phyloP scores from a whole-genome alignment of 2,113 vertebrate species.

The Leucopsar rothschildi region DNA sequence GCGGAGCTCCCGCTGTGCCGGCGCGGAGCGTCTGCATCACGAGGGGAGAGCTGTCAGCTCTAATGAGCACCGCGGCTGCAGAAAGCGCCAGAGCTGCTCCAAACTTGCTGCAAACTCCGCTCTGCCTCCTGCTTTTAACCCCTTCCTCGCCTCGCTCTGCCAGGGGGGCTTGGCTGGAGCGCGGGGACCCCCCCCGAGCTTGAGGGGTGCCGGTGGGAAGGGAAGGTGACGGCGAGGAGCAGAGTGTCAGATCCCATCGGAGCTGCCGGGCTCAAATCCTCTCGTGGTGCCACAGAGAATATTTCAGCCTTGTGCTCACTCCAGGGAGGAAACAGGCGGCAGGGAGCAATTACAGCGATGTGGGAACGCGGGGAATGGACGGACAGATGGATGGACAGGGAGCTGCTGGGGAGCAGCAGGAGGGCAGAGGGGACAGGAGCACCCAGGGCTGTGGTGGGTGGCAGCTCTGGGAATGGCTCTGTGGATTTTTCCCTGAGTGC shows the following conservation, averaged over 20 bases:
- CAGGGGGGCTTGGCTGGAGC: neutral
- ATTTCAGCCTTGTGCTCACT: slow-evolving; percentile 38
- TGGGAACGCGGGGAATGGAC: neutral
- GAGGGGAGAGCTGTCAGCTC: slow-evolving; percentile 68
- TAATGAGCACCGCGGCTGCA: slow-evolving; percentile 62
- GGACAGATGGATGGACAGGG: neutral
- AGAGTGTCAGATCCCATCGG: slow-evolving; percentile 50
- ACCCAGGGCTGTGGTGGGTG: neutral
- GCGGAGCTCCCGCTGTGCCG: slow-evolving; percentile 53
- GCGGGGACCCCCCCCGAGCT: neutral
- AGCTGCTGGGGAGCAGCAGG: neutral
- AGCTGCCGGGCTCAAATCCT: neutral
- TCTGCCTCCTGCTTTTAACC: slow-evolving; percentile 48
- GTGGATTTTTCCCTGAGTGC: neutral
- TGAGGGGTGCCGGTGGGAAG: slow-evolving; percentile 6
- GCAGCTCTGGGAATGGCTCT: neutral
- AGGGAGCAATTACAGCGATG: slow-evolving; percentile 9
- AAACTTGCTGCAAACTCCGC: slow-evolving; percentile 48
- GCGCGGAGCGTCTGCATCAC: slow-evolving; percentile 42
- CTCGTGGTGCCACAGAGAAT: slow-evolving; percentile 51
- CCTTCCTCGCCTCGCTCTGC: neutral
- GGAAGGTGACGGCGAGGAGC: slow-evolving; percentile 30
- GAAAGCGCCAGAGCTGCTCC: slow-evolving; percentile 20
- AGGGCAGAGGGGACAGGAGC: neutral
- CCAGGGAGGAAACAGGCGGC: neutral